These are phyloP conservation scores for Halcyon senegalensis DNA, from an alignment of 2,113 vertebrate species.

Conservation along the genomic window DNA sequence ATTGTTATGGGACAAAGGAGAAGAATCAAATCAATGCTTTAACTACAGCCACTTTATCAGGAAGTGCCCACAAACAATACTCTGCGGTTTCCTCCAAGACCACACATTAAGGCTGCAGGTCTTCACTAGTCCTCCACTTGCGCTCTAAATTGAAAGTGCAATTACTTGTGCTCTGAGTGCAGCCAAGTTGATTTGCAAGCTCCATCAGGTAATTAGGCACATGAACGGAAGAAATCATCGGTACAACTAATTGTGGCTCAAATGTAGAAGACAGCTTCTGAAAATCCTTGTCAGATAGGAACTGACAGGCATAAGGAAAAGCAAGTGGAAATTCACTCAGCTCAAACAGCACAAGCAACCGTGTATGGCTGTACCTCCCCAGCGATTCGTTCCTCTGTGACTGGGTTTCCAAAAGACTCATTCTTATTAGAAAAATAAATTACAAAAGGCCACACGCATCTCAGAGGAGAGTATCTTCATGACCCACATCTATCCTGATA, in stretches of 20 bases:
- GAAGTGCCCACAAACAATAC: neutral
- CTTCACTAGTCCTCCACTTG: neutral
- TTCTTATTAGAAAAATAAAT: neutral
- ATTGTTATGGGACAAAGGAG: neutral
- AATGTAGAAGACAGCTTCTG: neutral
- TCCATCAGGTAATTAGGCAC: neutral
- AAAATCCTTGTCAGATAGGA: neutral
- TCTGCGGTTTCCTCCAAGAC: fast-evolving
- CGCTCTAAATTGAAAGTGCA: neutral
- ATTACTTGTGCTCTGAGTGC: neutral
- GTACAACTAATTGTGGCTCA: neutral
- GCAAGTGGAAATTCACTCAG: neutral
- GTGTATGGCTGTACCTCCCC: neutral
- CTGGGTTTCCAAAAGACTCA: neutral
- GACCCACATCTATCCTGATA: neutral
- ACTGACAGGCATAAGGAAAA: fast-evolving
- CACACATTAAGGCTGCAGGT: neutral
- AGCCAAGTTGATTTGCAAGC: neutral
- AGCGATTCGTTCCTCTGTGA: neutral
- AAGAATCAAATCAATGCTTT: constrained; percentile 7
- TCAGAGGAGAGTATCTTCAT: neutral
- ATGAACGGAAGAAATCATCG: neutral
- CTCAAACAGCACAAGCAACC: neutral
- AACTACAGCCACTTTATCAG: neutral
- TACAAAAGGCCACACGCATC: neutral